Percentiles rank a stretch among this genome's conserved stretches.
phyloP scores from a whole-genome alignment of 2,888 invertebrate species.

The Drosophila nigritarsus region DNA sequence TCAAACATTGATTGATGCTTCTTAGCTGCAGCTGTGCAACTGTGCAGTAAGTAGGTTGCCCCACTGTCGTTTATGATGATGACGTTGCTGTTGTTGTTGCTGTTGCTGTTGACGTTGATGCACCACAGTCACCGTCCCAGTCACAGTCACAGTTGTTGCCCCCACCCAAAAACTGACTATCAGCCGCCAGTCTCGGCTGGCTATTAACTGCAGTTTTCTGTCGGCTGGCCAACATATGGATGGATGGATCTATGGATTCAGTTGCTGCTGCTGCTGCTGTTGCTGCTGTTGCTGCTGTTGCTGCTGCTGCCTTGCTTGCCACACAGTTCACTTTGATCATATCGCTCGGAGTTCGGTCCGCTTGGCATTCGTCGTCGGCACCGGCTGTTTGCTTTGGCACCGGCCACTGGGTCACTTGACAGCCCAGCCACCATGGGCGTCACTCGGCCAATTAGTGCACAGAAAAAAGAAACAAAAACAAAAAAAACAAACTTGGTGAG shows the following conservation, averaged over 20 bases:
- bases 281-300: not conserved
- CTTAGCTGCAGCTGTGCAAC: conserved; percentile 48
- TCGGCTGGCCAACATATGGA: conserved; percentile 67
- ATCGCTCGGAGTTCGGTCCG: conserved; percentile 39
- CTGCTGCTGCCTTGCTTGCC: conserved; percentile 18
- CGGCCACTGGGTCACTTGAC: conserved; percentile 70
- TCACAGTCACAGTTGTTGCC: conserved; percentile 1
- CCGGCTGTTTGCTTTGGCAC: conserved; percentile 52
- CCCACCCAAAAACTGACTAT: conserved; percentile 15
- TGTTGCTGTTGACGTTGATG: conserved; percentile 71
- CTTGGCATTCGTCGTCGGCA: not conserved
- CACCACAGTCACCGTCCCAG: conserved; percentile 47
- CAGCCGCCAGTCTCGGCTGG: not conserved
- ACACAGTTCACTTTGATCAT: conserved; percentile 71
- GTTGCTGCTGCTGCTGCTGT: not conserved
- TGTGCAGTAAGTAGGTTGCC: conserved; percentile 66
- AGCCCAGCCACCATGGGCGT: conserved; percentile 63
- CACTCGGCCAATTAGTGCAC: conserved; percentile 28
- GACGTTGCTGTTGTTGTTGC: conserved; percentile 64
- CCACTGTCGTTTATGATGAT: conserved; percentile 50
- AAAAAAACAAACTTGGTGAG: not conserved
- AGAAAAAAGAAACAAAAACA: conserved; percentile 9
- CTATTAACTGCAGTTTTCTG: conserved; percentile 60
- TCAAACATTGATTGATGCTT: conserved; percentile 70
- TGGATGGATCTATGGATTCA: conserved; percentile 36